Base-by-base conservation (phyloP, 2,888 invertebrate species). In the Pollenia amentaria region DNA sequence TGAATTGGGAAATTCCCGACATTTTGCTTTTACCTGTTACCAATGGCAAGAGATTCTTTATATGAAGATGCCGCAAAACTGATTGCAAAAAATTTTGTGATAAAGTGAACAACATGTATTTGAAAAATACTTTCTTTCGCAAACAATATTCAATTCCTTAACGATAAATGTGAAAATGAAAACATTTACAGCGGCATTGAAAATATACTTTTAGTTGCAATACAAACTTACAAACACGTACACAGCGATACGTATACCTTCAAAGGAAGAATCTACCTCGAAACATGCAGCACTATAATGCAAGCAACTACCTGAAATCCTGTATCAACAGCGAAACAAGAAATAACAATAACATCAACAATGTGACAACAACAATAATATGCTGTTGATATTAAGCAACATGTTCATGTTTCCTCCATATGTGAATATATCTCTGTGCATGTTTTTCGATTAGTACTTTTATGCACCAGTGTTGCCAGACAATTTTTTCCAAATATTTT, bases 291-390 rank as follows among this genome's bases (percentile, higher is more conserved):
- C n/a, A 42, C 4, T 11, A 6, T n/a, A 1, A 10, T n/a, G n/a
- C n/a, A 40, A 62, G 64, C 12, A 72, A 29, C 29, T 70, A 70
- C 48, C 78, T 62, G 51, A 38, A 80, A 72, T 79, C 62, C 42
- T 53, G 44, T 44, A 60, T 62, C 38, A 62, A 44, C 44, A 64
- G 72, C 42, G 11, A 72, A 64, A 80, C 72, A 72, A 72, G 64
- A 21, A 53, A 62, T 72, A 72, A 80, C 64, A 72, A 64, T 64
- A 64, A 40, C 14, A 46, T 64, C 64, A 64, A 55, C 44, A 38
- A 80, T 72, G 53, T 51, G 44, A 64, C 64, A 72, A 80, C 80
- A 72, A 64, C 64, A 72, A 55, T 38, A 72, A 53, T 62, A 38
- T 64, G 70, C 62, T 70, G 51, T 42, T 77, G 18, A 16, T 40